These are phyloP conservation scores for Apeira syringaria DNA, from an alignment of 2,888 invertebrate genomes.

Conservation along the genomic window DNA sequence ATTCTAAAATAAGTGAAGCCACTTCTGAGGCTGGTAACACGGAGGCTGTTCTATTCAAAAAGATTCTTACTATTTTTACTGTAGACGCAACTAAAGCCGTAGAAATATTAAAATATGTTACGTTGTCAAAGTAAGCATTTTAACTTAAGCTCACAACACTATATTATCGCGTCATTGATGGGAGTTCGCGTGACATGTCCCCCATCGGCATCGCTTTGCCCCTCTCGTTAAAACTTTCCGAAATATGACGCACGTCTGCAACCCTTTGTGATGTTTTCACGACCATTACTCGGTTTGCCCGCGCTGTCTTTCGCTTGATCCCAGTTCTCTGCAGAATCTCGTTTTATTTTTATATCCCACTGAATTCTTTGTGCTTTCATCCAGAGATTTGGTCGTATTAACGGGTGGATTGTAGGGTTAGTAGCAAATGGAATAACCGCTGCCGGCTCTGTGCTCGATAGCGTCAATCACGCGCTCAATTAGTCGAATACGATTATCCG, in stretches of 20 bases:
- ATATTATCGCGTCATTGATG: conserved; percentile 49
- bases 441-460: conserved; percentile 63
- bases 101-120: neutral
- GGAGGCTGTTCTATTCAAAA: too few relatives aligned
- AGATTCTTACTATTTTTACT: too few relatives aligned
- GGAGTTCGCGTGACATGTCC: conserved; percentile 63
- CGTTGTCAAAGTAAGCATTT: too few relatives aligned
- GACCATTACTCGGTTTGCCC: conserved; percentile 49
- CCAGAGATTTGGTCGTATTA: conserved; percentile 62
- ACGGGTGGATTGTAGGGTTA: conserved; percentile 49
- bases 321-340: conserved; percentile 50
- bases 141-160: neutral
- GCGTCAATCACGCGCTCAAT: conserved; percentile 83
- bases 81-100: too few relatives aligned
- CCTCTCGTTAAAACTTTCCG: conserved; percentile 74
- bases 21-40: too few relatives aligned
- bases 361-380: conserved; percentile 53
- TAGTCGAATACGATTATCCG: conserved; percentile 81
- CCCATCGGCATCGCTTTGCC: conserved; percentile 46
- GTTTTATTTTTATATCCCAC: conserved; percentile 44
- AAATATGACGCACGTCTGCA: conserved; percentile 68
- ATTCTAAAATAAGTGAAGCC: too few relatives aligned
- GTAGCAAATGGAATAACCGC: conserved; percentile 34
- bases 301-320: conserved; percentile 53
- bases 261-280: conserved; percentile 69